phyloP scores from a whole-genome alignment of 2,113 vertebrate species.

The Campylomormyrus tamandua region DNA sequence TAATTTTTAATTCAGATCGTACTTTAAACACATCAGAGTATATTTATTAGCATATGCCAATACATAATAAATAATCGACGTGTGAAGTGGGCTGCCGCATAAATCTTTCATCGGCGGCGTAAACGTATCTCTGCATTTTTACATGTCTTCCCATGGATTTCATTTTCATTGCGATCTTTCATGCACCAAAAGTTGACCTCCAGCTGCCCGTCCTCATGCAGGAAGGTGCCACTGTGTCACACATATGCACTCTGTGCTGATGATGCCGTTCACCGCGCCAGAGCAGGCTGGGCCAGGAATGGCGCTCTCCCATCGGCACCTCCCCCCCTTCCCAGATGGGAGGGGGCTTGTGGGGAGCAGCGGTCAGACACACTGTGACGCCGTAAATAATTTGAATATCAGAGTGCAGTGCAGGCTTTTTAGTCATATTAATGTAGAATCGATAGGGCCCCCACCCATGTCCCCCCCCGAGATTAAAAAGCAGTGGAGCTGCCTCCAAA shows the following conservation, averaged over 20 bases:
- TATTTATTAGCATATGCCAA: conserved; percentile 58
- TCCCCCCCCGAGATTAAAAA: conserved; percentile 28
- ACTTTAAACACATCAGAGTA: conserved; percentile 45
- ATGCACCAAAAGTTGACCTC: conserved; percentile 44
- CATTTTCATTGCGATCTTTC: conserved; percentile 50
- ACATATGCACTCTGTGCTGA: background rate
- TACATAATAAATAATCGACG: conserved; percentile 53
- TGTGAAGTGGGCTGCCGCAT: conserved; percentile 31
- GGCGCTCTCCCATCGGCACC: background rate
- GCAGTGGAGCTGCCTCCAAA: conserved; percentile 17
- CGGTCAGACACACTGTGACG: background rate
- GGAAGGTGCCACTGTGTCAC: conserved; percentile 10
- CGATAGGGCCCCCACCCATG: conserved; percentile 18
- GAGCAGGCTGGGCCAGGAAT: background rate
- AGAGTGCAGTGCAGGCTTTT: conserved; percentile 24
- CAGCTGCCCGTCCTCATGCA: conserved; percentile 15
- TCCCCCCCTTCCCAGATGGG: background rate
- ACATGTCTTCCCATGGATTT: conserved; percentile 36
- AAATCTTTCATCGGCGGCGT: conserved; percentile 51
- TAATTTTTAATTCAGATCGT: conserved; percentile 51
- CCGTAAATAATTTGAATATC: conserved; percentile 19
- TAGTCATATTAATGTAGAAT: conserved; percentile 35
- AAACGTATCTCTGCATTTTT: conserved; percentile 45
- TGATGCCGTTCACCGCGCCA: background rate
- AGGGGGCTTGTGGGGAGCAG: background rate